Conservation (phyloP, 2,113 vertebrate species). For the Pontoporia blainvillei region DNA sequence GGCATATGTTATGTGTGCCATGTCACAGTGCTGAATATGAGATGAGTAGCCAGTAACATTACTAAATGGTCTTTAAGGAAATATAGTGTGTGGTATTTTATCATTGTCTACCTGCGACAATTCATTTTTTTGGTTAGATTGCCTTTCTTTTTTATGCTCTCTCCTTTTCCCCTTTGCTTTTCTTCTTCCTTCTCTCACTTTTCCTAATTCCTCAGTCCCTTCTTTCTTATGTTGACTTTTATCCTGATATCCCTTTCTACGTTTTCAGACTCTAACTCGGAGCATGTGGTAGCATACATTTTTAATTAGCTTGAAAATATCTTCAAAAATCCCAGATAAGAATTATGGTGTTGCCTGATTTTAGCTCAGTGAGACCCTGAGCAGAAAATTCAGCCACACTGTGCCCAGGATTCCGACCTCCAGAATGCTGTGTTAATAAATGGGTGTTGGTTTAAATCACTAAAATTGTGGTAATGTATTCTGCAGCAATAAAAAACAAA, state of each 20-base stretch:
- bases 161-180: not conserved
- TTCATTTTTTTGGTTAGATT: not conserved
- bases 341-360: not conserved
- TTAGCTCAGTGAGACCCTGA: not conserved
- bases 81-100: not conserved
- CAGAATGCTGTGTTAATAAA: not conserved
- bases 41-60: not conserved
- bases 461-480: not conserved
- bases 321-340: not conserved
- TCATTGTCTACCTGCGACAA: not conserved
- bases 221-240: not conserved
- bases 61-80: not conserved
- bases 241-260: not conserved
- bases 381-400: not conserved
- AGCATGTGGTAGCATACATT: not conserved
- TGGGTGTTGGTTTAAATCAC: not conserved
- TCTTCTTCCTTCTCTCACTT: not conserved
- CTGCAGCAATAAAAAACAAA: not conserved
- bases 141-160: not conserved
- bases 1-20: not conserved
- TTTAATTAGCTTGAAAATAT: not conserved
- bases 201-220: not conserved
- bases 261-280: not conserved
- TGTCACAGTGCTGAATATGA: not conserved
- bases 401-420: not conserved